Evolutionary conservation across 2,113 vertebrate genomes (phyloP), one percentile per base, ranked within the genome.

Genomic region (Corythaeola cristata): DNA sequence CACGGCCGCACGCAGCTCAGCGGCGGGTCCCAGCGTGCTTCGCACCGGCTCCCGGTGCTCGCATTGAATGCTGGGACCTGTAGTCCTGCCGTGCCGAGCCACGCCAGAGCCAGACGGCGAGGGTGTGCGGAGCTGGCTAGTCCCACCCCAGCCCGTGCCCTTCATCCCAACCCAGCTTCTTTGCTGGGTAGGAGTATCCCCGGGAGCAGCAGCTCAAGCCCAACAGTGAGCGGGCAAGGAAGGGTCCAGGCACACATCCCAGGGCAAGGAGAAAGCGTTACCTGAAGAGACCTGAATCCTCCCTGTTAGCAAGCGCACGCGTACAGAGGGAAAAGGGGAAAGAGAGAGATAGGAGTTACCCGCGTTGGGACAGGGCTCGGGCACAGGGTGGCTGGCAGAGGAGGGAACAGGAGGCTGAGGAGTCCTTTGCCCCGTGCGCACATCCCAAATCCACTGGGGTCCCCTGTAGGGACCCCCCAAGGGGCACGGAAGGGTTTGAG

Each of bases 241-340:
- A 30, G 45, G 55, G 47, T 67, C 83, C 12, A 5, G 19, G 15
- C 64, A 87, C 30, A 0, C 12, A 4, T 20, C 52, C 72, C 13
- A 2, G 73, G 95, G 94, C 89, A 97, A 96, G 91, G 96, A 97
- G 97, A 96, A 93, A 93, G 80, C 58, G 49, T 99, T 99, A 99
- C 99, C 99, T 99, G 99, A 97, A 99, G 98, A 97, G 99, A 99
- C 98, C 99, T 99, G 99, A 99, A 99, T 99, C 98, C 99, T 99
- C 99, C 99, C 99, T 99, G 98, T 99, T 98, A 99, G 98, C 98
- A 98, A 96, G 97, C 74, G 97, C 97, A 98, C 95, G 97, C 96
- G 87, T 93, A 97, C 97, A 94, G 97, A 97, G 96, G 97, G 96
- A 94, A 88, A 95, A 95, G 91, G 91, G 90, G 96, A 97, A 96